Evolutionary conservation across 2,888 invertebrate genomes (phyloP).

Genomic region (Pogonocherus hispidulus): DNA sequence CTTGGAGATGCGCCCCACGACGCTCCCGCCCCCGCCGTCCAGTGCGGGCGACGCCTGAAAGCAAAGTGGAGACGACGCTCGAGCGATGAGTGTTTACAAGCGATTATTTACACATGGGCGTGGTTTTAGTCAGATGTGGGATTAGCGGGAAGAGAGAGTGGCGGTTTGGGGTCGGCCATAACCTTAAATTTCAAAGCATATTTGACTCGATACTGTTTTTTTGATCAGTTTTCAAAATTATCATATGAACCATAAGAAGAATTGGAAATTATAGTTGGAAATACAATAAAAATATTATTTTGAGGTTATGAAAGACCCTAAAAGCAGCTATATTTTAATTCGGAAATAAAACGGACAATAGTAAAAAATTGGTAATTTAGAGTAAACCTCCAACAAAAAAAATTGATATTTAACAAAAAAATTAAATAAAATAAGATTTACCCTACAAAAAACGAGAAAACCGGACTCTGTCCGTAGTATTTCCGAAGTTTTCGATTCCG

Average conservation of each 20-base stretch:
- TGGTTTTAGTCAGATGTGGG: background rate
- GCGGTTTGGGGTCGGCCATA: background rate
- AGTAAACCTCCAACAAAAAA: too few species aligned
- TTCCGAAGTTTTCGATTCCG: background rate
- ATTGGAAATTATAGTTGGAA: too few species aligned
- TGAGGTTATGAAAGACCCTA: background rate
- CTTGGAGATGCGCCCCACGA: constrained; percentile 71
- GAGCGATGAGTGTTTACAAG: background rate
- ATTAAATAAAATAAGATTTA: too few species aligned
- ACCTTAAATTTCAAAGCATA: too few species aligned
- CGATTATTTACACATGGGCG: background rate
- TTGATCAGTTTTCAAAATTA: too few species aligned
- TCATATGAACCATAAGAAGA: too few species aligned
- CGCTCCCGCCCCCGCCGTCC: constrained; percentile 4
- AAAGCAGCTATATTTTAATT: background rate
- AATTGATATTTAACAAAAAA: too few species aligned
- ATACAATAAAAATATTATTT: too few species aligned
- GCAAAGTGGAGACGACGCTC: background rate
- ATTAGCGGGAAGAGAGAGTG: background rate
- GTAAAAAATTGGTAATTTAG: too few species aligned
- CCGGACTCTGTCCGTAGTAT: background rate
- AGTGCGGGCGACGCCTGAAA: background rate
- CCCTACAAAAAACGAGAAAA: background rate
- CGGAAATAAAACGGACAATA: background rate
- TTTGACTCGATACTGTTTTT: too few species aligned